Evolutionary conservation across 2,113 vertebrate genomes (phyloP).

Genomic region (Cyprinodon brontotheroides): DNA sequence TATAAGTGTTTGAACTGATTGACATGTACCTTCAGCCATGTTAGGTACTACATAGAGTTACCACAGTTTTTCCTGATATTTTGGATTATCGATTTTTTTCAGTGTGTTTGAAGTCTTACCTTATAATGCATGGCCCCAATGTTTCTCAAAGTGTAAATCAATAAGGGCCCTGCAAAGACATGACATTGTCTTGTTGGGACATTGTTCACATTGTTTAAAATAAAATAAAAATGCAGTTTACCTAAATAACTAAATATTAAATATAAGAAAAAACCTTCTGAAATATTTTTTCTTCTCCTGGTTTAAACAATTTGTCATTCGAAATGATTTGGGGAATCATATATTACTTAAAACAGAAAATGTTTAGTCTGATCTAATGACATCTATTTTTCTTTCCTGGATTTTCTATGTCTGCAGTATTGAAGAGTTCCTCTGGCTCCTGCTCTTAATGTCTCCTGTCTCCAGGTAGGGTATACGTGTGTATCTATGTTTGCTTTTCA

Average conservation of each 20-base stretch:
- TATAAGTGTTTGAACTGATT: not conserved
- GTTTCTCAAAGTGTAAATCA: not conserved
- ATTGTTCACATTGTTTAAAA: not conserved
- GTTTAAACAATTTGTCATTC: not conserved
- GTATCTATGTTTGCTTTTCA: conserved; percentile 11
- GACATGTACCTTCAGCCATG: not conserved
- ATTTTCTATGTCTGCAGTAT: not conserved
- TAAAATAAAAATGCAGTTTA: no score
- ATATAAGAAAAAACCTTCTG: not conserved
- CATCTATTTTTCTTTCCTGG: not conserved
- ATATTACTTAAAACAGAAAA: no score
- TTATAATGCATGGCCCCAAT: not conserved
- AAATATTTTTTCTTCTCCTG: not conserved
- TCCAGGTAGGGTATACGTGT: not conserved
- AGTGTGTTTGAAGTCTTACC: not conserved
- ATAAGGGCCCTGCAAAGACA: not conserved
- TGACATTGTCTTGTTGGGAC: not conserved
- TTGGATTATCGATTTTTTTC: not conserved
- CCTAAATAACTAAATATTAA: not conserved
- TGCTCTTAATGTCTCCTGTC: not conserved
- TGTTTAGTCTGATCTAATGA: no score
- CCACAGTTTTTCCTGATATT: not conserved
- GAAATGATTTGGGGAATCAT: not conserved
- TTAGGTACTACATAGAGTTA: not conserved
- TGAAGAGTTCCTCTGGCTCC: not conserved